phyloP scores from a whole-genome alignment of 2,888 invertebrate genomes.

The Epirrhoe alternata region DNA sequence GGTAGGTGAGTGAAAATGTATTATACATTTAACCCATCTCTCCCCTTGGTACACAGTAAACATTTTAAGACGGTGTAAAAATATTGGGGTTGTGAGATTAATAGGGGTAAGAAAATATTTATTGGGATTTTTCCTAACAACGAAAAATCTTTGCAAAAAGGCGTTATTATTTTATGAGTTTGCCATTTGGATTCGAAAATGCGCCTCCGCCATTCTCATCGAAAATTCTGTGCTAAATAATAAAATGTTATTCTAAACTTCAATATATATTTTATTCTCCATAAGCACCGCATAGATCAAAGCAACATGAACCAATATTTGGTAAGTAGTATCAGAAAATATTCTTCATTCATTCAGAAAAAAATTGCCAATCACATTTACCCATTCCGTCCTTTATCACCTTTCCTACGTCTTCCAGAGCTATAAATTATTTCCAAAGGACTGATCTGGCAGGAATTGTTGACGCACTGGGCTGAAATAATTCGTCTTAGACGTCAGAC shows the following conservation, averaged over 20 bases:
- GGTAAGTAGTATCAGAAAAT: not conserved
- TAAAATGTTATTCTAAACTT: not conserved
- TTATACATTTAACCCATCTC: not conserved
- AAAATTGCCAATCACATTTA: constrained; percentile 9
- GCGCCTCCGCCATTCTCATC: not conserved
- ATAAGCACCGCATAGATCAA: too few relatives aligned
- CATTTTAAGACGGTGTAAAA: constrained; percentile 4
- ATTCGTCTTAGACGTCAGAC: constrained; percentile 47
- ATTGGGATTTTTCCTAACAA: not conserved
- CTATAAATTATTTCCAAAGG: constrained; percentile 69
- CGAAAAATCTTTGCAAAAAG: not conserved
- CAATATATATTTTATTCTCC: not conserved
- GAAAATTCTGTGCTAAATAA: not conserved
- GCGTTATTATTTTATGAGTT: not conserved
- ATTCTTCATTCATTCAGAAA: not conserved
- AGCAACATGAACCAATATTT: too few relatives aligned
- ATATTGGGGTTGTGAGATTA: constrained; percentile 13
- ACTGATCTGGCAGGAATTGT: constrained; percentile 52
- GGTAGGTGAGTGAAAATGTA: not conserved
- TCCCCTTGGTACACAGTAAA: not conserved
- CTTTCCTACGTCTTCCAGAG: constrained; percentile 19
- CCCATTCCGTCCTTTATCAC: constrained; percentile 22
- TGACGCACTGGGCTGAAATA: constrained; percentile 65
- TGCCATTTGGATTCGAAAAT: not conserved
- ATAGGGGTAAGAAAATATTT: constrained; percentile 6